Conservation (phyloP, 2,888 invertebrate species). For the Ophioninae sp. region DNA sequence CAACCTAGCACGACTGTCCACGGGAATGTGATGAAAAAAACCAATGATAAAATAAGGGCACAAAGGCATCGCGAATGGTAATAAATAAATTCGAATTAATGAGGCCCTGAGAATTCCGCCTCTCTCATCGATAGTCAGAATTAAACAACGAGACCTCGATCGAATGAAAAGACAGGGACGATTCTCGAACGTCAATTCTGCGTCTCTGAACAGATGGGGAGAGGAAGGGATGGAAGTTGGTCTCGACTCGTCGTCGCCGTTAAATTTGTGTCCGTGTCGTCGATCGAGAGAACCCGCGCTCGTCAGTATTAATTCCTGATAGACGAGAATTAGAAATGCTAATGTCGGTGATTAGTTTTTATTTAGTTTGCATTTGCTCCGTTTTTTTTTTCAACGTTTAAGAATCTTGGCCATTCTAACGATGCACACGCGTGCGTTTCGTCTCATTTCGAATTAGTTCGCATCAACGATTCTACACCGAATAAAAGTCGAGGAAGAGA, state of each 20-base stretch:
- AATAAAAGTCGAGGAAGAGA: slow-evolving; percentile 24
- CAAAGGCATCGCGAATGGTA: slow-evolving; percentile 45
- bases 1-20: not conserved
- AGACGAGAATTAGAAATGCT: slow-evolving; percentile 75
- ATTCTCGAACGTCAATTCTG: slow-evolving; percentile 51
- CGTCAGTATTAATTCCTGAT: slow-evolving; percentile 71
- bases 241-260: slow-evolving; percentile 36
- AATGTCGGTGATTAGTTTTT: slow-evolving; percentile 61
- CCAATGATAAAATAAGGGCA: slow-evolving; percentile 29
- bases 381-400: slow-evolving; percentile 27
- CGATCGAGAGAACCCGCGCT: slow-evolving; percentile 56
- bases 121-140: slow-evolving; percentile 58
- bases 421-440: not conserved
- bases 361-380: slow-evolving; percentile 19
- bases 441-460: slow-evolving; percentile 44
- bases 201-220: slow-evolving; percentile 17
- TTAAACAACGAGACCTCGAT: slow-evolving; percentile 50
- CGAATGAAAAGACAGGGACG: slow-evolving; percentile 47
- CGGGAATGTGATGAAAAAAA: not conserved
- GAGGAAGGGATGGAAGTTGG: slow-evolving; percentile 35
- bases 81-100: slow-evolving; percentile 56
- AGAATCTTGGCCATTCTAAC: slow-evolving; percentile 9
- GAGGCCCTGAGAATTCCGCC: slow-evolving; percentile 55
- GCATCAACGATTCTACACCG: slow-evolving; percentile 19
- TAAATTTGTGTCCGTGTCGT: slow-evolving; percentile 39